Base-by-base conservation (phyloP, 2,888 invertebrate species). In the Pammene aurita region DNA sequence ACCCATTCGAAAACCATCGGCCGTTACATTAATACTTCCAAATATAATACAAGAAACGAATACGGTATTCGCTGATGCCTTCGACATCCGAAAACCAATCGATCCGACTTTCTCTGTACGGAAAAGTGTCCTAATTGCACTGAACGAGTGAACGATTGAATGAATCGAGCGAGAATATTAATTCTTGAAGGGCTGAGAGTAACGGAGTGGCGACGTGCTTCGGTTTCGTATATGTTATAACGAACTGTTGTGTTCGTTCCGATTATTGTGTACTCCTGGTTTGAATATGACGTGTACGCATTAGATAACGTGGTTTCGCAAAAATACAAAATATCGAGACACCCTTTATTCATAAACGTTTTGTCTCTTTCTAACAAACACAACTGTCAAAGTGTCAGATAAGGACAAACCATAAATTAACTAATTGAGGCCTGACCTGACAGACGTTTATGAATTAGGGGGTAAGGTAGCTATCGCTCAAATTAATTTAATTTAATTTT, bases 1-100 rank as follows among this genome's bases (percentile, higher is more conserved):
- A 46, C 7, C 46, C 16, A 26, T 13, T 58, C 4, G 9, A 26
- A 46, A 13, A 9, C 42, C 10, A 1, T 10, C n/a, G 7, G n/a
- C 46, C 35, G 38, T 14, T 38, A n/a, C n/a, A 54, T 52, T 62
- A 7, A 26, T 14, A 63, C 42, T 14, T 52, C 52, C 41, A 9
- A 14, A 52, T 54, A 42, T 26, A 35, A 52, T 18, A 34, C 13
- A 35, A 5, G 26, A 50, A 48, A 10, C 38, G 38, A 11, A 56
- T 50, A 18, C 26, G 41, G 26, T 26, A 26, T 26, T 26, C 26
- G 26, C 60, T 18, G 52, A 64, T 38, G 26, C 42, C 34, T 34
- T 35, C 16, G 69, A 46, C 67, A 70, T 72, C 71, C 72, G 63
- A 69, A 72, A 72, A 72, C 66, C 71, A 68, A 60, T 69, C 68